phyloP scores from a whole-genome alignment of 2,888 invertebrate species.

The Tryphoninae sp. region DNA sequence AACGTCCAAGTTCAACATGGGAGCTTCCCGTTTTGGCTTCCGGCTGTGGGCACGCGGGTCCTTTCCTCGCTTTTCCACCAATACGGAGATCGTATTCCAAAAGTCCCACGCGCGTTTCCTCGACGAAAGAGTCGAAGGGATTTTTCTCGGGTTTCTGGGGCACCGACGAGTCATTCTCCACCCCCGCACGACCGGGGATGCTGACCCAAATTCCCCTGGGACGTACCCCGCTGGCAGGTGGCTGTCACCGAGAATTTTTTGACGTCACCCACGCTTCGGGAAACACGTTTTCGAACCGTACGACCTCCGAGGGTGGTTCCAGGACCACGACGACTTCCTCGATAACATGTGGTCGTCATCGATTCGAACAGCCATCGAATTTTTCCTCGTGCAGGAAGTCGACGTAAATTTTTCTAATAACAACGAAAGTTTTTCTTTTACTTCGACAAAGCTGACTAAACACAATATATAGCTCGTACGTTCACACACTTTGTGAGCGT shows the following conservation, averaged over 20 bases:
- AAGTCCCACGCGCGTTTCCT: slow-evolving; percentile 49
- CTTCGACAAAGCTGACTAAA: slow-evolving; percentile 25
- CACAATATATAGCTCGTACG: background rate
- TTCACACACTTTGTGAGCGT: background rate
- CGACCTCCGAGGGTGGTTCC: slow-evolving; percentile 25
- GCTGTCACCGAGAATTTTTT: slow-evolving; percentile 69
- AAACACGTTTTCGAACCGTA: slow-evolving; percentile 62
- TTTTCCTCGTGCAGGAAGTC: slow-evolving; percentile 21
- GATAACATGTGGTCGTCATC: slow-evolving; percentile 72
- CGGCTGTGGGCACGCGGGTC: slow-evolving; percentile 64
- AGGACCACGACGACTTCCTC: slow-evolving; percentile 67
- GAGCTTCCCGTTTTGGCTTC: slow-evolving; percentile 43
- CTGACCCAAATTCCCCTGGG: slow-evolving; percentile 64
- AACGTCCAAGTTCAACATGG: slow-evolving; percentile 28
- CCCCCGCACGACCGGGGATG: slow-evolving; percentile 12
- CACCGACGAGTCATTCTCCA: slow-evolving; percentile 31
- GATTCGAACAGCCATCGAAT: slow-evolving; percentile 31
- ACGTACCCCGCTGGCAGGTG: slow-evolving; percentile 71
- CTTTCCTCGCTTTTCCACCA: slow-evolving; percentile 64
- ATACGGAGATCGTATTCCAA: slow-evolving; percentile 66
- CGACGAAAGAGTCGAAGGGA: slow-evolving; percentile 62
- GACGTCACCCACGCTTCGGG: slow-evolving; percentile 72
- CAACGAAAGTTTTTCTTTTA: slow-evolving; percentile 5
- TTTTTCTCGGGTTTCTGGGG: slow-evolving; percentile 68
- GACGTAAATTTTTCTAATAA: slow-evolving; percentile 10